Percentiles rank a stretch among this genome's conserved stretches.
phyloP scores from a whole-genome alignment of 2,888 invertebrate genomes.

The Laothoe populi region DNA sequence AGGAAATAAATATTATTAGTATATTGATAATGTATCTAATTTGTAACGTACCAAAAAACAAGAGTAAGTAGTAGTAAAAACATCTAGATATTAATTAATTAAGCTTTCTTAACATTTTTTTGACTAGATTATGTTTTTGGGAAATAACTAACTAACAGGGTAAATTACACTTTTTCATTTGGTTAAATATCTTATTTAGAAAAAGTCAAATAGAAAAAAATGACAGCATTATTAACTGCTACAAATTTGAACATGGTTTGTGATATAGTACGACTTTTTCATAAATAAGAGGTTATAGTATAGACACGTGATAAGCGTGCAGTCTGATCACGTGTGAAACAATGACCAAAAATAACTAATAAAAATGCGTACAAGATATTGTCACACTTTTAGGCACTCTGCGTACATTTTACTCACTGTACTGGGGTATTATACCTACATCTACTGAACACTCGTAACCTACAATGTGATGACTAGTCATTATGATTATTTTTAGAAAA shows the following conservation, averaged over 20 bases:
- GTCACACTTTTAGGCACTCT: conserved; percentile 79
- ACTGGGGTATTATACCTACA: conserved; percentile 65
- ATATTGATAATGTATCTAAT: background rate
- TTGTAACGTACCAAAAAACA: conserved; percentile 13
- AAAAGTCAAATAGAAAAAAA: too few species aligned
- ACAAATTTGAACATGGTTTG: too few species aligned
- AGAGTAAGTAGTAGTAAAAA: background rate
- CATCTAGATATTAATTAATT: background rate
- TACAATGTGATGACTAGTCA: conserved; percentile 52
- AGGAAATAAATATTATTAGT: too few species aligned
- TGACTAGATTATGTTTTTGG: conserved; percentile 41
- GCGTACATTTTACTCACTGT: conserved; percentile 63
- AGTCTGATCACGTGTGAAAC: conserved; percentile 5
- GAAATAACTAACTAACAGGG: conserved; percentile 36
- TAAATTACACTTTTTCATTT: conserved; percentile 18
- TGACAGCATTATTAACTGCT: too few species aligned
- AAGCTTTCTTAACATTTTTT: conserved; percentile 29
- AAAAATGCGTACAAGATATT: conserved; percentile 60
- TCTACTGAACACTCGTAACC: conserved; percentile 75
- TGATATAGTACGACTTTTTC: background rate
- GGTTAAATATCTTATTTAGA: conserved; percentile 21
- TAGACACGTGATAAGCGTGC: conserved; percentile 11
- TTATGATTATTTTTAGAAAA: conserved; percentile 49
- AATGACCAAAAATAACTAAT: conserved; percentile 53
- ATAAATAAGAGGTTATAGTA: conserved; percentile 7